Evolutionary conservation across 2,797 vertebrate genomes (phyloP).

Genomic region (Choloepus didactylus): DNA sequence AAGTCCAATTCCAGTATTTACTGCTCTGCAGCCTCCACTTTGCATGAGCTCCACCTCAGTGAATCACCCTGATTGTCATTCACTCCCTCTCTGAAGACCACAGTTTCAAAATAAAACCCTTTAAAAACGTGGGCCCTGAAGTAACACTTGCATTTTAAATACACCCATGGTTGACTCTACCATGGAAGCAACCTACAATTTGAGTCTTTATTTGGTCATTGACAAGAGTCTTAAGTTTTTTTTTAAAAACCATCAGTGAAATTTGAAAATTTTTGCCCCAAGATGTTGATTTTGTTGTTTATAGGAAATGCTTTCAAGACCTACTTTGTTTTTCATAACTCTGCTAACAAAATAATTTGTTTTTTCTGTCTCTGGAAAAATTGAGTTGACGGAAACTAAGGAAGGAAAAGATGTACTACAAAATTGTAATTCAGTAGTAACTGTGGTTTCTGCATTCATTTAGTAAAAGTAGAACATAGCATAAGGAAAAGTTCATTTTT

Average conservation of each 20-base stretch:
- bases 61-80: constrained; percentile 23
- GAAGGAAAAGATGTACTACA: constrained; percentile 54
- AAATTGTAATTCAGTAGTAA: constrained; percentile 4
- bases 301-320: constrained; percentile 61
- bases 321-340: constrained; percentile 53
- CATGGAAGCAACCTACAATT: constrained; percentile 47
- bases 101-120: constrained; percentile 68
- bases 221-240: constrained; percentile 45
- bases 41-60: neutral
- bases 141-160: constrained; percentile 55
- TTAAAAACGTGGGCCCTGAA: constrained; percentile 36
- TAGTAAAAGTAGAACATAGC: constrained; percentile 45
- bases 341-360: neutral
- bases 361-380: constrained; percentile 44
- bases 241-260: constrained; percentile 59
- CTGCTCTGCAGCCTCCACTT: constrained; percentile 12
- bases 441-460: constrained; percentile 51
- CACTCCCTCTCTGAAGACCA: constrained; percentile 48
- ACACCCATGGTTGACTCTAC: neutral
- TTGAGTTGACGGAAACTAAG: constrained; percentile 63
- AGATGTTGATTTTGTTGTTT: constrained; percentile 61
- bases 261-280: constrained; percentile 49
- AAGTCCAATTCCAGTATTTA: constrained; percentile 30
- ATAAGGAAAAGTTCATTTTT: constrained; percentile 49
- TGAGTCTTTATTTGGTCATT: constrained; percentile 66